phyloP scores from a whole-genome alignment of 2,113 vertebrate species.

The Cyanoramphus novaezelandiae region DNA sequence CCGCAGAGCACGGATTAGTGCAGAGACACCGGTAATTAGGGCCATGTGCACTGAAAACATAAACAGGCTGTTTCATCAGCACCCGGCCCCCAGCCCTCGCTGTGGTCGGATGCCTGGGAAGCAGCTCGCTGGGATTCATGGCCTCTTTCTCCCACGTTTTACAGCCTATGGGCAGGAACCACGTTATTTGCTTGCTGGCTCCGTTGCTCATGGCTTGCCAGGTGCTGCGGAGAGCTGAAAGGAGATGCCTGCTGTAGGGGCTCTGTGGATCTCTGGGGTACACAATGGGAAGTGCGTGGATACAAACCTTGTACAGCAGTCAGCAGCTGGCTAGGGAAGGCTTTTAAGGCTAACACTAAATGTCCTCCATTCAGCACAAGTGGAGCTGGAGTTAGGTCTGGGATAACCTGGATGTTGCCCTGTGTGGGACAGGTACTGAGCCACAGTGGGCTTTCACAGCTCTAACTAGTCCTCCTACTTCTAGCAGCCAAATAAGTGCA shows the following conservation, averaged over 20 bases:
- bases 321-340: background rate
- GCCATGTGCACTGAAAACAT: slow-evolving; percentile 25
- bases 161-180: background rate
- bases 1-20: slow-evolving; percentile 25
- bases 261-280: background rate
- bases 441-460: background rate
- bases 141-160: background rate
- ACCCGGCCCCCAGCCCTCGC: background rate
- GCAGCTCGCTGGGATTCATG: rapidly evolving
- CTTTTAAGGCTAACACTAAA: background rate
- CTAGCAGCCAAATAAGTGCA: background rate
- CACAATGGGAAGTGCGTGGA: rapidly evolving
- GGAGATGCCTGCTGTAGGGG: background rate
- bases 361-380: background rate
- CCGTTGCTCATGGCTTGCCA: background rate
- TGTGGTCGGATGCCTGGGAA: background rate
- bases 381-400: background rate
- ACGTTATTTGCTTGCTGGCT: background rate
- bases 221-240: rapidly evolving
- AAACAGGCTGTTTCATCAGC: slow-evolving; percentile 42
- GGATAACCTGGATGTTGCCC: background rate
- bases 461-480: background rate
- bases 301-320: background rate
- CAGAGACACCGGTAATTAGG: slow-evolving; percentile 28
- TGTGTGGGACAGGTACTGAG: background rate